Evolutionary conservation across 2,888 invertebrate species (phyloP).

Genomic region (Hyalella azteca): DNA sequence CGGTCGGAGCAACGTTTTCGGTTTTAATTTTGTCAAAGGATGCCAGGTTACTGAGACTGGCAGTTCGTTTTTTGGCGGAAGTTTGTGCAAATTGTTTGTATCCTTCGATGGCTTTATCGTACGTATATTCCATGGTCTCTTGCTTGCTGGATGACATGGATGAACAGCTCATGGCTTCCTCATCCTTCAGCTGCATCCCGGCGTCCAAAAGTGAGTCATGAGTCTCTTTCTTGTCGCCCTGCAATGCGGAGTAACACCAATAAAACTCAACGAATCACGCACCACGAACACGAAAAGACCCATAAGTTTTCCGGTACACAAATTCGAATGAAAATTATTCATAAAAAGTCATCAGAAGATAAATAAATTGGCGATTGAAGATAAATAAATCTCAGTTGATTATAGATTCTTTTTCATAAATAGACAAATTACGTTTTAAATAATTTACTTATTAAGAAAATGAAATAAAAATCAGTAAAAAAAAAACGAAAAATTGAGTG

Average conservation of each 20-base stretch:
- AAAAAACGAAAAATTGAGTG: too few relatives aligned
- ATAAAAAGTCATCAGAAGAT: too few relatives aligned
- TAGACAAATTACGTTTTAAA: too few relatives aligned
- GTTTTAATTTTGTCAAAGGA: constrained; percentile 45
- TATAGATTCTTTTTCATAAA: too few relatives aligned
- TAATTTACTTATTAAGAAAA: too few relatives aligned
- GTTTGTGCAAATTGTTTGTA: constrained; percentile 72
- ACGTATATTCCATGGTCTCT: constrained; percentile 75
- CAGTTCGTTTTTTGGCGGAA: constrained; percentile 68
- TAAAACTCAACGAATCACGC: neutral
- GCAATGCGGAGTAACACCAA: neutral
- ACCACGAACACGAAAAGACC: too few relatives aligned
- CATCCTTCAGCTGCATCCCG: constrained; percentile 33
- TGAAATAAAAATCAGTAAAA: too few relatives aligned
- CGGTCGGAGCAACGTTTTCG: constrained; percentile 40
- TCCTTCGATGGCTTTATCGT: constrained; percentile 85
- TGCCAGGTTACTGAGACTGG: constrained; percentile 51
- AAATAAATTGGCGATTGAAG: too few relatives aligned
- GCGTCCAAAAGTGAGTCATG: constrained; percentile 56
- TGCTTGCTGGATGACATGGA: constrained; percentile 37
- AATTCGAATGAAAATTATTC: too few relatives aligned
- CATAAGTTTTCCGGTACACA: too few relatives aligned
- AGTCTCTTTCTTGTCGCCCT: constrained; percentile 57
- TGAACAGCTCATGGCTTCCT: neutral
- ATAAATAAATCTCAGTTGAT: too few relatives aligned